Conservation (phyloP, 2,113 vertebrate species). For the Plestiodon gilberti region DNA sequence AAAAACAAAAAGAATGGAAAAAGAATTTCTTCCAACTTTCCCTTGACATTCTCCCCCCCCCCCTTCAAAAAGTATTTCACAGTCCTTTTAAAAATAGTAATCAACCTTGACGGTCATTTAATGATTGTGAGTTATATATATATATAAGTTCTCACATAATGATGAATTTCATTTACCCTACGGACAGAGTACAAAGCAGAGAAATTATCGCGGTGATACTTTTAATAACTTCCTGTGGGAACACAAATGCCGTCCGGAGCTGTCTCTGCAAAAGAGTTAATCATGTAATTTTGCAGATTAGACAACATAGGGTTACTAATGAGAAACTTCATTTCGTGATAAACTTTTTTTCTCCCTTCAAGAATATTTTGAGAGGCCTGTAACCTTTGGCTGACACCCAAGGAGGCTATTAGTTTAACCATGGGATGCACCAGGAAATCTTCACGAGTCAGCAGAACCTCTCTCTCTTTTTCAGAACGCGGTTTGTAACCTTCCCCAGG, state of each 20-base stretch:
- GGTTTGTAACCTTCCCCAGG: conserved; percentile 72
- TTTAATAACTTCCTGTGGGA: conserved; percentile 91
- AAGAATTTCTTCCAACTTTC: conserved; percentile 63
- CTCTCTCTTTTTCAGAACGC: conserved; percentile 77
- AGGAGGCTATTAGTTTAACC: conserved; percentile 85
- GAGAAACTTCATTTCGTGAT: conserved; percentile 85
- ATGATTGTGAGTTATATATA: conserved; percentile 81
- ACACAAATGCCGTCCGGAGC: conserved; percentile 71
- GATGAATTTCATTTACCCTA: conserved; percentile 83
- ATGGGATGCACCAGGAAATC: conserved; percentile 81
- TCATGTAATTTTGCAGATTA: conserved; percentile 86
- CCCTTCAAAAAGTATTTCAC: conserved; percentile 61
- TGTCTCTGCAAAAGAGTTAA: conserved; percentile 83
- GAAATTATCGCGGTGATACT: conserved; percentile 81
- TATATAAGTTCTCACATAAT: conserved; percentile 77
- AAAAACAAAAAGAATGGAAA: conserved; percentile 69
- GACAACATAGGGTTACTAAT: conserved; percentile 88
- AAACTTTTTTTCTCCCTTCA: conserved; percentile 82
- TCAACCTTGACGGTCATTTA: conserved; percentile 78
- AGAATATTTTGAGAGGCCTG: conserved; percentile 88
- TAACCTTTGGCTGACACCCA: conserved; percentile 91
- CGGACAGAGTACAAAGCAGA: conserved; percentile 80
- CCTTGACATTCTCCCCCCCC: conserved; percentile 71
- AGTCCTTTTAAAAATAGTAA: conserved; percentile 79
- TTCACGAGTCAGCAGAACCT: conserved; percentile 82